Evolutionary conservation across 2,113 vertebrate species (phyloP).

Genomic region (Burhinus bistriatus): DNA sequence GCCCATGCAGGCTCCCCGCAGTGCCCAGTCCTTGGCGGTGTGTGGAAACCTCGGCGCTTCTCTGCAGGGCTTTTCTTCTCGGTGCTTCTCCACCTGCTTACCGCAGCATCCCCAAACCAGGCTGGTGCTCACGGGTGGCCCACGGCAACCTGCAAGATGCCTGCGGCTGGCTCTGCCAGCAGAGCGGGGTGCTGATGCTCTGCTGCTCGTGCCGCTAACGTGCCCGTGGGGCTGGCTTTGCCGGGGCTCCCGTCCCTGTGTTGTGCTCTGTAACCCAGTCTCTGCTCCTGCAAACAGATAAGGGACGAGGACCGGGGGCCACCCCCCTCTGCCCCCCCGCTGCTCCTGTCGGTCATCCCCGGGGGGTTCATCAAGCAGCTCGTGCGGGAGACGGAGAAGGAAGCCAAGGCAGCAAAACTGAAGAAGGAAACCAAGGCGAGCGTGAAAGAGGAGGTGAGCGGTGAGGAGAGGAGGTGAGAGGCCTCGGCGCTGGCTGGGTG

Average conservation of each 20-base stretch:
- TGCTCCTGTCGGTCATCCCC: constrained; percentile 82
- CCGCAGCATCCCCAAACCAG: neutral
- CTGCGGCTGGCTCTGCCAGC: rapidly evolving
- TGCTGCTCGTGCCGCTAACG: rapidly evolving
- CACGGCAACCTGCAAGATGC: rapidly evolving
- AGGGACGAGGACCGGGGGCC: constrained; percentile 89
- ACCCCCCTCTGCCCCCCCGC: constrained; percentile 65
- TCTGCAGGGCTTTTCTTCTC: neutral
- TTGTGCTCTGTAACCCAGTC: neutral
- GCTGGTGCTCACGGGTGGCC: rapidly evolving
- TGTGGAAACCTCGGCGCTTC: neutral
- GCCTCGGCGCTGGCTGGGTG: neutral
- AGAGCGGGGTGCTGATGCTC: neutral
- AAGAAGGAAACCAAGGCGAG: constrained; percentile 70
- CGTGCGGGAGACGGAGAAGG: constrained; percentile 91
- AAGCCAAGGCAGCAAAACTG: constrained; percentile 73
- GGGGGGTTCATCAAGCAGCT: constrained; percentile 96
- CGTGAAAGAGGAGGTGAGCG: constrained; percentile 60
- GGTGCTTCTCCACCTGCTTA: neutral
- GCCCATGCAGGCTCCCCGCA: rapidly evolving
- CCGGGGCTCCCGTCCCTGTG: rapidly evolving
- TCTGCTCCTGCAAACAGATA: constrained; percentile 78
- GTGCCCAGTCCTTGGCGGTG: rapidly evolving
- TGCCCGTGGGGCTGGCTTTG: neutral
- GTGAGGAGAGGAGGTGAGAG: constrained; percentile 54